phyloP scores from a whole-genome alignment of 2,888 invertebrate genomes.

The Boloria selene region DNA sequence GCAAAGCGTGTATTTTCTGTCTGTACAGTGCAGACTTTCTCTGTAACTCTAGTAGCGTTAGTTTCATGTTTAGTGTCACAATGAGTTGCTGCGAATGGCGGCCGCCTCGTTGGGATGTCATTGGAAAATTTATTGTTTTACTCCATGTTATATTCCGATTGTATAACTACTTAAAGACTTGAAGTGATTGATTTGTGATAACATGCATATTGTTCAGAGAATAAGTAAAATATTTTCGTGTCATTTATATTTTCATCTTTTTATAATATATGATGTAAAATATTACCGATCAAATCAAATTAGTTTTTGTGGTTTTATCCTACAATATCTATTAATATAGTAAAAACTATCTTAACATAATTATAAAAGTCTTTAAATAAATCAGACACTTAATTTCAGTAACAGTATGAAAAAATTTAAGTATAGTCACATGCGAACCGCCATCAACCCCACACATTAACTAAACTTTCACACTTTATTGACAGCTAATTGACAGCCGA shows the following conservation, averaged over 20 bases:
- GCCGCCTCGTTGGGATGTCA: slow-evolving; percentile 17
- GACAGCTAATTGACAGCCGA: slow-evolving; percentile 25
- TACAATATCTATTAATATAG: too few species aligned
- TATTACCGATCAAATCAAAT: too few species aligned
- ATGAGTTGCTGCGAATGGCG: slow-evolving; percentile 28
- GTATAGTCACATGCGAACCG: neutral
- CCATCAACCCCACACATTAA: neutral
- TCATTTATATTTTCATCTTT: too few species aligned
- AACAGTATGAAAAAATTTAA: neutral
- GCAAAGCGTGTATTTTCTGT: slow-evolving; percentile 3
- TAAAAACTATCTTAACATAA: too few species aligned
- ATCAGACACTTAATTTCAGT: neutral
- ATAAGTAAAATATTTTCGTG: too few species aligned
- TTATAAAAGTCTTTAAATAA: too few species aligned
- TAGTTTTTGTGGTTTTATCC: too few species aligned
- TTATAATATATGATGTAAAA: too few species aligned
- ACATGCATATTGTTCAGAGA: neutral
- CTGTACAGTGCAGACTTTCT: slow-evolving; percentile 33
- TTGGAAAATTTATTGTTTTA: slow-evolving; percentile 25
- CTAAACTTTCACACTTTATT: slow-evolving; percentile 25
- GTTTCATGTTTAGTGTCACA: slow-evolving; percentile 35
- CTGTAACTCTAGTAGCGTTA: slow-evolving; percentile 37
- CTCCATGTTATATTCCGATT: slow-evolving; percentile 7
- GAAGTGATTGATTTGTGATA: neutral
- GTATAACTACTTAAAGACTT: slow-evolving; percentile 7